Evolutionary conservation across 2,113 vertebrate species (phyloP).

Genomic region (Pogona vitticeps): DNA sequence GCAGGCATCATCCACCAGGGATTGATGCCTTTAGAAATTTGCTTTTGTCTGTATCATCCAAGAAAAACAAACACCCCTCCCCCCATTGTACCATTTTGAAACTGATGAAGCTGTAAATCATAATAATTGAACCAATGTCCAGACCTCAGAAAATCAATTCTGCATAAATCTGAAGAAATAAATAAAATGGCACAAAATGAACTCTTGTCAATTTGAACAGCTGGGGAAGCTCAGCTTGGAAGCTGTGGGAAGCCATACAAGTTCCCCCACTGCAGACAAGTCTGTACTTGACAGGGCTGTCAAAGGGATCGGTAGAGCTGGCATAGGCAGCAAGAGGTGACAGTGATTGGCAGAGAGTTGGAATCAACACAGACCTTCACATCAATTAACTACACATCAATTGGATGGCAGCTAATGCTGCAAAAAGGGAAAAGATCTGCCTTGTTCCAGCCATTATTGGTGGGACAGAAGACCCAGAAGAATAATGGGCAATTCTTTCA

Average conservation of each 20-base stretch:
- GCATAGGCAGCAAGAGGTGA: constrained; percentile 14
- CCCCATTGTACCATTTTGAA: background rate
- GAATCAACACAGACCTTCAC: constrained; percentile 1
- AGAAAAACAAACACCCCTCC: background rate
- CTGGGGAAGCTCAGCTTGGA: background rate
- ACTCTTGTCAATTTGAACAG: constrained; percentile 10
- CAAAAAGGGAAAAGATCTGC: background rate
- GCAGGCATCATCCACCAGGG: background rate
- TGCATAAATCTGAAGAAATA: background rate
- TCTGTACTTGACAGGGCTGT: constrained; percentile 24
- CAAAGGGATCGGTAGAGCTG: constrained; percentile 15
- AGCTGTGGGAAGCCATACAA: background rate
- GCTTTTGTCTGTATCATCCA: background rate
- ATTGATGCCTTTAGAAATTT: background rate
- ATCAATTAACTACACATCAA: background rate
- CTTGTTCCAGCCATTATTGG: background rate
- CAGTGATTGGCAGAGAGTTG: constrained; percentile 4
- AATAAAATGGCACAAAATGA: constrained; percentile 6
- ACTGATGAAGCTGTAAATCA: background rate
- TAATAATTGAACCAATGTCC: constrained; percentile 2
- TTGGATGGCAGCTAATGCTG: background rate
- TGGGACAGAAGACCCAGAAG: background rate
- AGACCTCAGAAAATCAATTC: constrained; percentile 9
- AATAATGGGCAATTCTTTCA: background rate
- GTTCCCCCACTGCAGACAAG: background rate